Evolutionary conservation across 2,113 vertebrate genomes (phyloP), one percentile per base, ranked within the genome.

Genomic region (Phalacrocorax pelagicus): DNA sequence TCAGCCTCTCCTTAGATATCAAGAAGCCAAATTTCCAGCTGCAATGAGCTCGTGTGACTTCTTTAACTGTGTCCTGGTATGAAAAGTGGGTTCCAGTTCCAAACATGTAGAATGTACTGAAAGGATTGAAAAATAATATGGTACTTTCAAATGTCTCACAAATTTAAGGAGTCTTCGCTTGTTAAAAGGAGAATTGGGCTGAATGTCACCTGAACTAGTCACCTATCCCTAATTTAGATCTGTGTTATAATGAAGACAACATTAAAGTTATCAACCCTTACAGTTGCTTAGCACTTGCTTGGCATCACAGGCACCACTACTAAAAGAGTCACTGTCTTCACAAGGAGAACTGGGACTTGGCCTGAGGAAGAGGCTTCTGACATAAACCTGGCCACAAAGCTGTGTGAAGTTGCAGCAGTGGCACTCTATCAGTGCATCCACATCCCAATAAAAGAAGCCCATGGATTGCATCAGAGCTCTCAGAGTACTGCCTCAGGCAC

Each of bases 351-450:
- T 49, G 63, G 29, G 42, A 22, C 36, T 47, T n/a, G 32, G 26
- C 30, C 42, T 26, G 55, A 46, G 36, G 10, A 90, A 63, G 69
- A 61, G 10, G 9, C 5, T 14, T 84, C 63, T 27, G 24, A 24
- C 17, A 34, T 23, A 24, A 74, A 92, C 6, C 8, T 58, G 15
- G 4, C 19, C 26, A 15, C 2, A 51, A 59, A 44, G 4, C 27
- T 36, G 17, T 19, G 44, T 23, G n/a, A 67, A 84, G 14, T 24
- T 90, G 54, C 18, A 90, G 44, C 29, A 72, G 30, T 16, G 47
- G 6, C 34, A 65, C 6, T 69, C 29, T n/a, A 20, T 11, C 51
- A 2, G 2, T 29, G 6, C 14, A 20, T 66, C 58, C 0, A 0
- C 9, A 46, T 38, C 22, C 36, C 20, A 5, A 10, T 63, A n/a